phyloP scores from a whole-genome alignment of 2,797 vertebrate species.

The Pogonophryne albipinna region DNA sequence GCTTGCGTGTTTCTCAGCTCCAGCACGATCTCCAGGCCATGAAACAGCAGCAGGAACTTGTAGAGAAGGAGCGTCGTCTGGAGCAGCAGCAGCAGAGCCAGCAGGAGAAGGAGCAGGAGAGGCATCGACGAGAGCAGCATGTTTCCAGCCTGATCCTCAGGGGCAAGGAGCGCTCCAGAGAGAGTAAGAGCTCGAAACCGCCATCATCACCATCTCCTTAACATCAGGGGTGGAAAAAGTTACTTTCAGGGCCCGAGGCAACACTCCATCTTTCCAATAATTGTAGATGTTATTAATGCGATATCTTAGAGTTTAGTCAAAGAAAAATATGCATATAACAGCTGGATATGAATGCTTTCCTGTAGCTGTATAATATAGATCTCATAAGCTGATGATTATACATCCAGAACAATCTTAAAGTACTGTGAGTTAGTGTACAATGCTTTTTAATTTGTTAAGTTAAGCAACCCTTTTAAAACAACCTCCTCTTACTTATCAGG shows the following conservation, averaged over 20 bases:
- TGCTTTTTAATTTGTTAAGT: conserved; percentile 1
- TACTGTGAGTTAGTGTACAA: background rate
- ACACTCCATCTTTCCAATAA: conserved; percentile 34
- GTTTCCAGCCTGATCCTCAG: conserved; percentile 90
- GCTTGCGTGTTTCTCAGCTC: conserved; percentile 85
- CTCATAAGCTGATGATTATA: background rate
- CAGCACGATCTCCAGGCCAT: conserved; percentile 99
- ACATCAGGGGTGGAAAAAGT: conserved; percentile 36
- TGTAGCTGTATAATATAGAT: conserved; percentile 6
- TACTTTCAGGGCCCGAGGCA: conserved; percentile 21
- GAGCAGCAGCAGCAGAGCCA: conserved; percentile 93
- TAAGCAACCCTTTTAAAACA: conserved; percentile 5
- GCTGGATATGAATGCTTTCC: conserved; percentile 19
- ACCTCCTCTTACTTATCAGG: background rate
- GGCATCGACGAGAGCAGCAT: conserved; percentile 93
- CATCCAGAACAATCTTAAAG: background rate
- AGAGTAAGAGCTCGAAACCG: conserved; percentile 90
- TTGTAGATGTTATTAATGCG: conserved; percentile 17
- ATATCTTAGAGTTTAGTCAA: conserved; percentile 14
- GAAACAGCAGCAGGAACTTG: conserved; percentile 97
- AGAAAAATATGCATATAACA: conserved; percentile 27
- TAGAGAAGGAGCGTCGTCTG: conserved; percentile 96
- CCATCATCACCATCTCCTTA: conserved; percentile 26
- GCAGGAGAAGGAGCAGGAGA: conserved; percentile 97
- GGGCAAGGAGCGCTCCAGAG: conserved; percentile 94